Evolutionary conservation across 2,797 vertebrate genomes (phyloP).

Genomic region (Anguilla megastoma): DNA sequence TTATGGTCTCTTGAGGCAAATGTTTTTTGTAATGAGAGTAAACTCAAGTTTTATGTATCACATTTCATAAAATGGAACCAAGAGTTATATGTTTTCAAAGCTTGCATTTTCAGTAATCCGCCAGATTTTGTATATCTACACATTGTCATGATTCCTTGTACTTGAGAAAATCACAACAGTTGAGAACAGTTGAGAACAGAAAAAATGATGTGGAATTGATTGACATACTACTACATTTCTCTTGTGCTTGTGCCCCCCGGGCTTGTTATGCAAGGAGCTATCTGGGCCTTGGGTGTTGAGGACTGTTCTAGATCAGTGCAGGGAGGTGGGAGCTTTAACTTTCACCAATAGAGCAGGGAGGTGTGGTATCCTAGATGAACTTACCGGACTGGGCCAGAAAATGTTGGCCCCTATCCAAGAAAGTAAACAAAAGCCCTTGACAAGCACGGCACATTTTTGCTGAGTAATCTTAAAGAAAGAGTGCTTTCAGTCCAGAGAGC

Average conservation of each 20-base stretch:
- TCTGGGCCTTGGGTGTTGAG: not conserved
- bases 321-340: conserved; percentile 20
- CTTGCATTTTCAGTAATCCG: too few species aligned
- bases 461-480: conserved; percentile 35
- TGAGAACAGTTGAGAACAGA: not conserved
- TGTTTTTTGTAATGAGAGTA: too few species aligned
- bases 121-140: not conserved
- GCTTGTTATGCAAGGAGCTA: conserved; percentile 29
- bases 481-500: not conserved
- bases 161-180: not conserved
- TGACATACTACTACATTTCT: not conserved
- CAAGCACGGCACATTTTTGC: conserved; percentile 22
- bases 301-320: conserved; percentile 18
- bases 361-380: conserved; percentile 36
- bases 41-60: too few species aligned
- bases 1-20: too few species aligned
- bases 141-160: not conserved
- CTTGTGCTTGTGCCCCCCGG: not conserved
- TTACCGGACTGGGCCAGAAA: conserved; percentile 30
- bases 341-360: conserved; percentile 35
- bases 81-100: too few species aligned
- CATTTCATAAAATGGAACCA: too few species aligned
- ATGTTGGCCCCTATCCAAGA: conserved; percentile 33
- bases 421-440: conserved; percentile 28
- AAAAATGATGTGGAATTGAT: not conserved